Conservation (phyloP, 1,140 invertebrate genomes). For the fruit fly (Drosophila melanogaster) region DNA sequence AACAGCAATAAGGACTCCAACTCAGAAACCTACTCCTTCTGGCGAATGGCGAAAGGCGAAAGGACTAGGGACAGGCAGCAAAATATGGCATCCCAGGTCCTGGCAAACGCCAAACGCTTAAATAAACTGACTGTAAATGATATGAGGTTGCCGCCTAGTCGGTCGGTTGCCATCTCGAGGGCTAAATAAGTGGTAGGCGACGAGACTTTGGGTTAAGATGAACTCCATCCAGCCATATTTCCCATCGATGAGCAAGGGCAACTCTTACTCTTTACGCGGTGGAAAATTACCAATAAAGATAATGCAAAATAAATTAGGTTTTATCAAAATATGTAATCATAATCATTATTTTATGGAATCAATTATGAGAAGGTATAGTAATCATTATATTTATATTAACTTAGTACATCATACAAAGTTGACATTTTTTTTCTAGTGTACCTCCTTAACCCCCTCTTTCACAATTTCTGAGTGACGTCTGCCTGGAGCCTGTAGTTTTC, state of each 20-base stretch:
- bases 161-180: slow-evolving; percentile 6
- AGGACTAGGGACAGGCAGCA: slow-evolving; percentile 9
- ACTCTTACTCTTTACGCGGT: neutral
- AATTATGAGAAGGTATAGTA: no score
- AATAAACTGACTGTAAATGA: slow-evolving; percentile 71
- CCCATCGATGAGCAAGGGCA: slow-evolving; percentile 1
- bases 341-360: no score
- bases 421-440: neutral
- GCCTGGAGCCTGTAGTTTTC: neutral
- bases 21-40: neutral
- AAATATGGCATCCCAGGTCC: slow-evolving; percentile 47
- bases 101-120: slow-evolving; percentile 50
- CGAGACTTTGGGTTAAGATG: slow-evolving; percentile 5
- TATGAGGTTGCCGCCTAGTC: slow-evolving; percentile 49
- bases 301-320: no score
- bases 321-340: no score
- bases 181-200: neutral
- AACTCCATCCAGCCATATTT: slow-evolving; percentile 21
- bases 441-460: neutral
- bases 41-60: neutral
- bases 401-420: neutral
- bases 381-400: no score
- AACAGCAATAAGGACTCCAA: slow-evolving; percentile 6
- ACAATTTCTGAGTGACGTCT: slow-evolving; percentile 20
- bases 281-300: neutral